Base-by-base conservation (phyloP, 2,888 invertebrate genomes). In the Euphydryas editha region DNA sequence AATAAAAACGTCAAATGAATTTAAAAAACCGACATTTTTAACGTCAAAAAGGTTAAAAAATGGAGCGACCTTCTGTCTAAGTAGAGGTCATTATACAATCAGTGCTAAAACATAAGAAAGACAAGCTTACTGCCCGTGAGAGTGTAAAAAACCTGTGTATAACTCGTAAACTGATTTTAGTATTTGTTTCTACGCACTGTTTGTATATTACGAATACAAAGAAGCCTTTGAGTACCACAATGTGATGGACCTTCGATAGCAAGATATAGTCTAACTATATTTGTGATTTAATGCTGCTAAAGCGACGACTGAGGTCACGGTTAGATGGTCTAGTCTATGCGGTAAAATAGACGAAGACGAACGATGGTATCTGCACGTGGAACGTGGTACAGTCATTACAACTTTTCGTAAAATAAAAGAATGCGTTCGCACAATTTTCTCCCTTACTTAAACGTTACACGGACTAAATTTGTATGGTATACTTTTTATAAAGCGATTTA, bases 291-390 rank as follows among this genome's bases (percentile, higher is more conserved):
- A 68, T 62, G 36, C 37, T 39, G 64, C 62, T 70, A 67, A 68
- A 61, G 59, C 62, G 56, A 59, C 54, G 54, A 65, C 42, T 30
- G 42, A 67, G 77, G 62, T 74, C 75, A 56, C 11, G 10, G 39
- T 58, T 62, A 61, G 59, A 55, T 75, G 83, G 78, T 77, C 78
- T 70, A n/a, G 68, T 55, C 62, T 76, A 76, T 74, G 75, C 79
- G 79, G 81, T 82, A 85, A 87, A 87, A 88, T 87, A 88, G 90
- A 90, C 83, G 89, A 88, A 87, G 88, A 88, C 82, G 87, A 82
- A 88, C 83, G 84, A 84, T 84, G 78, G 75, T 86, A 85, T 85
- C 85, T 85, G 82, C 88, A 89, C 88, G 87, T 86, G 87, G 84
- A 75, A 73, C 75, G 70, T 68, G 64, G 71, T 76, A 67, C 70